Evolutionary conservation across 2,113 vertebrate genomes (phyloP), one percentile per base, ranked within the genome.

Genomic region (Callospermophilus lateralis): DNA sequence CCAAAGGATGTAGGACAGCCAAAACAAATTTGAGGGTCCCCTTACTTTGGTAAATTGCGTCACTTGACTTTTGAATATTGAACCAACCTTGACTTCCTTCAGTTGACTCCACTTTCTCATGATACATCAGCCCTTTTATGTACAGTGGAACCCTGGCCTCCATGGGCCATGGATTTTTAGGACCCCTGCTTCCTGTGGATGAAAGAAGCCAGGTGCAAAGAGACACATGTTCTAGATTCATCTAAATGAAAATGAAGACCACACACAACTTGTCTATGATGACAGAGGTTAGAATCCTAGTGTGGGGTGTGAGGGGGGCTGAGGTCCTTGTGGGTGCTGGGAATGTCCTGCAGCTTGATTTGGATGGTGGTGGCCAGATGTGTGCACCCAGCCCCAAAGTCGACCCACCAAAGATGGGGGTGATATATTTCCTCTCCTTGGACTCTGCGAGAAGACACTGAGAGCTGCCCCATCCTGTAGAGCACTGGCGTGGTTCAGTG

Each of bases 331-430:
- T 12, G 83, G 20, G 58, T 3, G 8, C 81, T 12, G 19, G 42
- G 17, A 63, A 65, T 20, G 55, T 42, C 26, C 63, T 19, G 1
- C 24, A n/a, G 78, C 51, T 81, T n/a, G 22, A 28, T 39, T 16
- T 28, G 51, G 68, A 16, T 1, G 45, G 61, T 30, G 30, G 13
- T 26, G 45, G 53, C 79, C 79, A 1, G 6, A 4, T 3, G 4
- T 11, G n/a, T 26, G 4, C 2, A 19, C 28, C 22, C 8, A 4
- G 0, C 4, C 28, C 10, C 37, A 42, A 67, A 20, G 24, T 37
- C 22, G 11, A 13, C 13, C 34, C 19, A 26, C 13, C 10, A 22
- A 22, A 32, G 42, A 24, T 22, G 8, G 20, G 9, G 65, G 6
- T 2, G 30, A 15, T 39, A 45, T 45, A 45, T 37, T 30, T 58